Evolutionary conservation across 2,888 invertebrate species (phyloP).

Genomic region (Cylindroiulus punctatus): DNA sequence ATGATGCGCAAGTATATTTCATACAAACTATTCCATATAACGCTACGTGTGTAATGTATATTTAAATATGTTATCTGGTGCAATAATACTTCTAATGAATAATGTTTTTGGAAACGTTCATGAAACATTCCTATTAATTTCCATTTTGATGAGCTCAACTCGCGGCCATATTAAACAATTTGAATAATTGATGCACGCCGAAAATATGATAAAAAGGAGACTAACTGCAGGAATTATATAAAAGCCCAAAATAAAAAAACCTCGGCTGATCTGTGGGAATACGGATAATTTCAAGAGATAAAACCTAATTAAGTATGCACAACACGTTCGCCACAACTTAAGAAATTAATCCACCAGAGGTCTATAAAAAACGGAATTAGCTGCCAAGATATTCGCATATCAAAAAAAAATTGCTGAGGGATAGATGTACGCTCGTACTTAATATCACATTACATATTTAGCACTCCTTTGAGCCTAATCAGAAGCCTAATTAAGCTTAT

Average conservation of each 20-base stretch:
- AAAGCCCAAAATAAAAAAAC: background rate
- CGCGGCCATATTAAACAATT: background rate
- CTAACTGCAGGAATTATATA: background rate
- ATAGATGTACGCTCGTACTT: background rate
- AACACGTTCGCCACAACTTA: background rate
- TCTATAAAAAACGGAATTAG: background rate
- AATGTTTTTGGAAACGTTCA: too few relatives aligned
- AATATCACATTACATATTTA: constrained; percentile 17
- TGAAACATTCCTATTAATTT: too few relatives aligned
- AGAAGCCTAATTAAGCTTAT: constrained; percentile 38
- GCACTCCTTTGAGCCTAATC: constrained; percentile 25
- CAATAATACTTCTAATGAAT: too few relatives aligned
- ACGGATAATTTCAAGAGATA: background rate
- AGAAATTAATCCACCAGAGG: constrained; percentile 20
- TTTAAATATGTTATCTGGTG: too few relatives aligned
- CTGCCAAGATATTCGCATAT: constrained; percentile 21
- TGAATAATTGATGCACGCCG: background rate
- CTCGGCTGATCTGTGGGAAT: background rate
- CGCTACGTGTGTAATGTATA: too few relatives aligned
- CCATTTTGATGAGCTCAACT: too few relatives aligned
- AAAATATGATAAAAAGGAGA: background rate
- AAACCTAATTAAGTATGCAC: background rate
- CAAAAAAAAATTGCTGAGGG: constrained; percentile 2
- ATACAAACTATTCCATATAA: too few relatives aligned
- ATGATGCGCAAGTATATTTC: too few relatives aligned